Conservation (phyloP, 1,140 invertebrate genomes). For the Cydia pomonella region DNA sequence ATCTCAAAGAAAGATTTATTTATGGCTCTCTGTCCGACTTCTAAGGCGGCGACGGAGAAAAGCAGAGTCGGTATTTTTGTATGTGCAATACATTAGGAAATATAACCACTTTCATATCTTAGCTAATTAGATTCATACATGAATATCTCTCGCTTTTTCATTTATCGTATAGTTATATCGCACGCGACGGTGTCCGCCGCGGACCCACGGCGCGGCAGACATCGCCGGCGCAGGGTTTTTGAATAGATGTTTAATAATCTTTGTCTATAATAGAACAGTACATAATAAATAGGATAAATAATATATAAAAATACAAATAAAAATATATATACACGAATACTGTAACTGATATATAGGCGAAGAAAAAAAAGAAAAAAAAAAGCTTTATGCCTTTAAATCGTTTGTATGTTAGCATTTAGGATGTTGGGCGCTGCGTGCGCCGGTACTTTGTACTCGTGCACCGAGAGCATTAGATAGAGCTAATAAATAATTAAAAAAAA, state of each 20-base stretch:
- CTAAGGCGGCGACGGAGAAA: slow-evolving; percentile 40
- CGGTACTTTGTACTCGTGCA: slow-evolving; percentile 63
- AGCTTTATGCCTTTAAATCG: slow-evolving; percentile 77
- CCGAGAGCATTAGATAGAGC: slow-evolving; percentile 63
- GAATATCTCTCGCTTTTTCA: slow-evolving; percentile 63
- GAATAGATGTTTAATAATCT: slow-evolving; percentile 75
- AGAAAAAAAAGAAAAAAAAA: slow-evolving; percentile 70
- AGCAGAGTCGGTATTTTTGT: slow-evolving; percentile 70
- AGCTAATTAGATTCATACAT: slow-evolving; percentile 70
- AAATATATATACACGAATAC: slow-evolving; percentile 79
- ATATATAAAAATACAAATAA: slow-evolving; percentile 76
- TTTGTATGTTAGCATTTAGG: slow-evolving; percentile 73
- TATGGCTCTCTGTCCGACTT: slow-evolving; percentile 53
- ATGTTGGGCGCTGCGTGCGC: slow-evolving; percentile 53
- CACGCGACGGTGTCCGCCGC: slow-evolving; percentile 32
- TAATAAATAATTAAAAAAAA: slow-evolving; percentile 52
- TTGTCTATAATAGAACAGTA: slow-evolving; percentile 74
- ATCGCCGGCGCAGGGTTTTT: slow-evolving; percentile 49
- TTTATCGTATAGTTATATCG: slow-evolving; percentile 58
- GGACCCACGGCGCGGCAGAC: slow-evolving; percentile 39
- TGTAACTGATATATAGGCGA: slow-evolving; percentile 75
- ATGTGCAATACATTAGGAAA: slow-evolving; percentile 75
- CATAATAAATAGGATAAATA: slow-evolving; percentile 73
- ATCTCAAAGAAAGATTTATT: slow-evolving; percentile 38
- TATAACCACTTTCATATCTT: slow-evolving; percentile 72